A percentile compares a stretch with the other conserved stretches of the same genome.
These are phyloP conservation scores for Gambusia yucatana DNA, from an alignment of 2,797 vertebrate genomes.

Conservation along the genomic window DNA sequence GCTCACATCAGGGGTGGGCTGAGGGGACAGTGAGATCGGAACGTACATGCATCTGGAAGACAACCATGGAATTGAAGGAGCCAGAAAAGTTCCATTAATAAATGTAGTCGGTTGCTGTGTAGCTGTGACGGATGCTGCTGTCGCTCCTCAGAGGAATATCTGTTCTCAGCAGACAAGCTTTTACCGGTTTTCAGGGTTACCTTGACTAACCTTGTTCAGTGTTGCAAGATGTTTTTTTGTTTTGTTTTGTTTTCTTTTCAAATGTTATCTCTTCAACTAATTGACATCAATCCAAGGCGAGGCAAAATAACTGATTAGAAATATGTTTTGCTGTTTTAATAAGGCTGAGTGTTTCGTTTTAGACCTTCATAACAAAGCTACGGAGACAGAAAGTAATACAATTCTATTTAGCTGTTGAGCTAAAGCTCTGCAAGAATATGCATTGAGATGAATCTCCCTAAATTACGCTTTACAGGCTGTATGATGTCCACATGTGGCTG, in stretches of 20 bases:
- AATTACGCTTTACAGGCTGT: background rate
- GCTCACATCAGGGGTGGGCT: background rate
- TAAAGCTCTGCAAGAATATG: background rate
- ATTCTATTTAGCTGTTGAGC: conserved; percentile 23
- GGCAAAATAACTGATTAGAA: conserved; percentile 30
- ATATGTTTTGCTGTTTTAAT: conserved; percentile 35
- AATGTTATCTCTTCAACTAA: conserved; percentile 5
- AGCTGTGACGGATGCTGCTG: background rate
- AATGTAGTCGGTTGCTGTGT: conserved; percentile 1
- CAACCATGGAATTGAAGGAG: conserved; percentile 5
- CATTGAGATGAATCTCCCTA: background rate
- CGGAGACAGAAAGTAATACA: conserved; percentile 21
- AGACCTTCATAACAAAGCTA: conserved; percentile 35
- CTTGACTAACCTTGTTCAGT: conserved; percentile 23
- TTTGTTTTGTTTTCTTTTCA: background rate
- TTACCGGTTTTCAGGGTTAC: conserved; percentile 13
- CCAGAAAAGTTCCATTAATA: conserved; percentile 7
- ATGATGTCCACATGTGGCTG: background rate
- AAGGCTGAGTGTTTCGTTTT: conserved; percentile 48
- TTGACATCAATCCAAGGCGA: conserved; percentile 42
- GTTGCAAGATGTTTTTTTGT: conserved; percentile 23
- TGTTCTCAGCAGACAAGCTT: background rate
- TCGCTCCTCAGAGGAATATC: background rate
- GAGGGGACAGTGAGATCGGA: background rate
- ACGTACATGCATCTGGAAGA: background rate